Evolutionary conservation across 2,797 vertebrate genomes (phyloP).

Genomic region (Poliocrania exsul): DNA sequence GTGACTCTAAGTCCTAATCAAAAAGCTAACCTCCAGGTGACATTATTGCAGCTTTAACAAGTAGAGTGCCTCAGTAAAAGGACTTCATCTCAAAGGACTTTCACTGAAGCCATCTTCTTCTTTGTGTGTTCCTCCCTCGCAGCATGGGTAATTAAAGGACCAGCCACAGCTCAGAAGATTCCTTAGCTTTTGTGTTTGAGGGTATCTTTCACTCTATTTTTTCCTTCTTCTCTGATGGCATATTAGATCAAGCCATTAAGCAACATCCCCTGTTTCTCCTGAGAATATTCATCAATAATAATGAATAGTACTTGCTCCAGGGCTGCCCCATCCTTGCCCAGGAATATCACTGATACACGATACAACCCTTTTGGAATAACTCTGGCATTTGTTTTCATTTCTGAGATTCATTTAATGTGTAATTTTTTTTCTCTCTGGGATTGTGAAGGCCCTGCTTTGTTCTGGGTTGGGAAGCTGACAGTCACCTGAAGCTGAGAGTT

Average conservation of each 20-base stretch:
- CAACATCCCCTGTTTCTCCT: conserved; percentile 48
- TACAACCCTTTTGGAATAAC: neutral
- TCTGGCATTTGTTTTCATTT: conserved; percentile 19
- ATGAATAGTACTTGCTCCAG: conserved; percentile 30
- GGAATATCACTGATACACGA: neutral
- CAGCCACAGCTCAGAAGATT: conserved; percentile 27
- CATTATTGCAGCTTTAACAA: conserved; percentile 8
- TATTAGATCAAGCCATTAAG: conserved; percentile 61
- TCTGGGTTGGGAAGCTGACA: neutral
- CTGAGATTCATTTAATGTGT: neutral
- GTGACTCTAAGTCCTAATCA: neutral
- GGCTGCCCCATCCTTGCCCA: conserved; percentile 41
- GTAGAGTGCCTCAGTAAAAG: neutral
- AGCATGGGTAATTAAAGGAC: conserved; percentile 52
- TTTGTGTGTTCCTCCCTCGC: conserved; percentile 16
- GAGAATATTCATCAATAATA: conserved; percentile 63
- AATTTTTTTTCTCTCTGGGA: neutral
- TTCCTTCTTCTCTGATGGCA: conserved; percentile 2
- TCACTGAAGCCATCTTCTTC: conserved; percentile 22
- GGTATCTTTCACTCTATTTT: conserved; percentile 25
- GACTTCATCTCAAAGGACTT: conserved; percentile 37
- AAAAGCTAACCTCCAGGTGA: conserved; percentile 15
- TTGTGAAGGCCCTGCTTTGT: neutral
- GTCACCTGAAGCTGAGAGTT: neutral
- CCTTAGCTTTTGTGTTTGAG: conserved; percentile 14